Conservation (phyloP, 1,140 invertebrate genomes). For the Oryctes rhinoceros region DNA sequence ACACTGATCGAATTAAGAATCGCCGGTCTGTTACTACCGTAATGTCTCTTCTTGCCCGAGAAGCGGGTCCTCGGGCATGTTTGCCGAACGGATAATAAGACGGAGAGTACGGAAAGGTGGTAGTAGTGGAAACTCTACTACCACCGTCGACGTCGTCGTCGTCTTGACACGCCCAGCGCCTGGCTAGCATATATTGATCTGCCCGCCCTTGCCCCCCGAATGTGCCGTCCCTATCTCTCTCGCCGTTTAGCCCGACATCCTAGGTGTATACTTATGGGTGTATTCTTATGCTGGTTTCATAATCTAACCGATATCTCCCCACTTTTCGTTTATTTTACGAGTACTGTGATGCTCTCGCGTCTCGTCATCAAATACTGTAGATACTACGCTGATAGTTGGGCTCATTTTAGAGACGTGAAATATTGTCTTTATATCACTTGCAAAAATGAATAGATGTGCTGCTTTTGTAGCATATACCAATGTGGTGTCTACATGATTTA, state of each 20-base stretch:
- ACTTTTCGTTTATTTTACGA: constrained; percentile 8
- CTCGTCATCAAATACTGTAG: background rate
- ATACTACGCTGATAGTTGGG: no score
- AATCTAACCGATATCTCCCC: background rate
- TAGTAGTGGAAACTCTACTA: constrained; percentile 9
- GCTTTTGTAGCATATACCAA: no score
- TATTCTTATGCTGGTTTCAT: background rate
- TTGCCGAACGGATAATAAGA: constrained; percentile 12
- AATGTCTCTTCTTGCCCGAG: background rate
- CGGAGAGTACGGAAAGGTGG: background rate
- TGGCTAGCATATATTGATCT: constrained; percentile 18
- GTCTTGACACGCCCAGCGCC: constrained; percentile 19
- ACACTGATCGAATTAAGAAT: constrained; percentile 12
- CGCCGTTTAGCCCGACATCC: background rate
- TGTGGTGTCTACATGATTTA: no score
- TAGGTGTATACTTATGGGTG: no score
- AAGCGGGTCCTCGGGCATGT: constrained; percentile 5
- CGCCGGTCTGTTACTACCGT: background rate
- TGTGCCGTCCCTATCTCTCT: background rate
- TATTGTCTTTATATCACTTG: no score
- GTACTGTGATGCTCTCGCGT: background rate
- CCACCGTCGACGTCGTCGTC: background rate
- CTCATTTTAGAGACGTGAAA: no score
- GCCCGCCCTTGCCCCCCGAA: background rate
- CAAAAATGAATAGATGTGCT: no score